Evolutionary conservation across 1,140 invertebrate species (phyloP), one percentile per base, ranked within the genome.

Genomic region (Sipha flava): DNA sequence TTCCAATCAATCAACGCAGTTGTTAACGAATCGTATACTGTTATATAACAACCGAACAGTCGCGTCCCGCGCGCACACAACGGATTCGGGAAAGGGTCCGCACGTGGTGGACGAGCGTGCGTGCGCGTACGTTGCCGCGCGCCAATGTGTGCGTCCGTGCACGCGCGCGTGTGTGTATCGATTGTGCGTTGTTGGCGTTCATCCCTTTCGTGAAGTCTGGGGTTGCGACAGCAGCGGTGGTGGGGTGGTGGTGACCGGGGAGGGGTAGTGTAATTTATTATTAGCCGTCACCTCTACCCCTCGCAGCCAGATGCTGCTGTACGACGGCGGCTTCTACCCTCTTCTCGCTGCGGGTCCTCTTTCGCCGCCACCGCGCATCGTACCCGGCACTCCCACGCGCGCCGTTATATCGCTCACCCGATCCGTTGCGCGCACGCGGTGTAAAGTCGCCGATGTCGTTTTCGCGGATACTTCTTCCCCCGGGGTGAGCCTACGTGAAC

Each of bases 271-370:
- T 75, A 75, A 75, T 75, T 75, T 75, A 75, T 75, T 75, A 75
- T 75, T 75, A 57, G 72, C 49, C 72, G 72, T 75, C 72, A 75
- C 49, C 72, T 75, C 72, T 75, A 34, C 49, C 29, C 72, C 31
- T 37, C 72, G 31, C n/a, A 31, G 72, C 72, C 72, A 75, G 72
- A 75, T 75, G 72, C 72, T 75, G 72, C 37, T 43, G 37, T 75
- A 23, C 10, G 16, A 68, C 68, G 43, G 29, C 37, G 40, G 16
- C 21, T n/a, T 62, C 34, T 43, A 9, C 40, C 57, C 57, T 26
- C 26, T 5, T 21, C 9, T n/a, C 18, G 6, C 37, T n/a, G 7
- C 18, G 18, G 26, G 2, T 12, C 21, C 47, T 9, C n/a, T 21
- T 3, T 31, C 49, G 2, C 49, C 12, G 18, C 43, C n/a, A 5